Evolutionary conservation across 1,140 invertebrate species (phyloP).

Genomic region (Halesus radiatus): DNA sequence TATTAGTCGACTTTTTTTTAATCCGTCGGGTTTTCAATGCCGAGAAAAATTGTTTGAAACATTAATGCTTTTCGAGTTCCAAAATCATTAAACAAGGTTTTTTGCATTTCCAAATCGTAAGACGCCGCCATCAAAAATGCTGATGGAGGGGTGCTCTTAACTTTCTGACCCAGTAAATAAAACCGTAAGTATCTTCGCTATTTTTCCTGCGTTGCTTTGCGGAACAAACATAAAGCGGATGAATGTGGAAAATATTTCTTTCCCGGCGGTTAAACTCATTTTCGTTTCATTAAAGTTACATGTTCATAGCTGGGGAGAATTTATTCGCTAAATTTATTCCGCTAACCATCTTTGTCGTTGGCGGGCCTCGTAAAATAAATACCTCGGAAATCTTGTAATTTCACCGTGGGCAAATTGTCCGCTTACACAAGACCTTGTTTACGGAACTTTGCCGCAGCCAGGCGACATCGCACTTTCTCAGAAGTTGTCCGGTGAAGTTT

Average conservation of each 20-base stretch:
- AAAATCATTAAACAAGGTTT: no score
- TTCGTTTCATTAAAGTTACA: background rate
- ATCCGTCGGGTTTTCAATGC: no score
- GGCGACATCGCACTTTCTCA: constrained; percentile 15
- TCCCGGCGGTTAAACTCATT: background rate
- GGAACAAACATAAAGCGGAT: background rate
- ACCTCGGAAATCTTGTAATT: constrained; percentile 20
- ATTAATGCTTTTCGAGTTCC: no score
- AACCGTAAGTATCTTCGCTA: no score
- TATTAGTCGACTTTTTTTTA: no score
- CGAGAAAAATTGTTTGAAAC: no score
- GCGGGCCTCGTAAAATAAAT: constrained; percentile 6
- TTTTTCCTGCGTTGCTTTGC: background rate
- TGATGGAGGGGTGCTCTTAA: no score
- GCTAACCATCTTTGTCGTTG: background rate
- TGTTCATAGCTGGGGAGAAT: background rate
- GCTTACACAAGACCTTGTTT: constrained; percentile 26
- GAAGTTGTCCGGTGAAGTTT: constrained; percentile 7
- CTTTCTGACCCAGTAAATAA: no score
- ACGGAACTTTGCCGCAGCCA: background rate
- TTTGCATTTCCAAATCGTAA: no score
- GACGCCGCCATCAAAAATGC: no score
- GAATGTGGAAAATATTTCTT: background rate
- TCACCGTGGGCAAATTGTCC: constrained; percentile 15
- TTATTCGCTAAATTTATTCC: background rate